Evolutionary conservation across 2,797 vertebrate species (phyloP).

Genomic region (Rhinatrema bivittatum): DNA sequence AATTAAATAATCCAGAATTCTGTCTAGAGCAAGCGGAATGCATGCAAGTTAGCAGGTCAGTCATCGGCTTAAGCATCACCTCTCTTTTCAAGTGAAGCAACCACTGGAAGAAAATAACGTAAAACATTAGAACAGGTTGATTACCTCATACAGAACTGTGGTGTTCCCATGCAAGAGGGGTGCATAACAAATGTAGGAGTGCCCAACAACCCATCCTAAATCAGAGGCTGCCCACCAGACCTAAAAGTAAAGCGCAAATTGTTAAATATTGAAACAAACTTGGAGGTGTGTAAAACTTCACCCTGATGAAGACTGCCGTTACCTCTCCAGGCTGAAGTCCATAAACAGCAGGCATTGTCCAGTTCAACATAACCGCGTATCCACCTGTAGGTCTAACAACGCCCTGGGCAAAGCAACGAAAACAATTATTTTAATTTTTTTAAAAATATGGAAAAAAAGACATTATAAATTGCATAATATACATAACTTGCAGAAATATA

Average conservation of each 20-base stretch:
- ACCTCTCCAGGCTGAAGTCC: slow-evolving; percentile 87
- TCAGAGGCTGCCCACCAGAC: slow-evolving; percentile 98
- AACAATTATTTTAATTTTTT: too few species aligned
- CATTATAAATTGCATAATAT: too few species aligned
- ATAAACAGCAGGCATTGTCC: slow-evolving; percentile 94
- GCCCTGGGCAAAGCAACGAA: slow-evolving; percentile 66
- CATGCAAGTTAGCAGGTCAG: too few species aligned
- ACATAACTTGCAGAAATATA: too few species aligned
- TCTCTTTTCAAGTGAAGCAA: too few species aligned
- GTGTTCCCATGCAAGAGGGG: slow-evolving; percentile 90
- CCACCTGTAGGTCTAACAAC: slow-evolving; percentile 85
- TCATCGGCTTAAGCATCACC: too few species aligned
- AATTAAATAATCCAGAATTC: too few species aligned
- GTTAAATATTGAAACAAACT: not conserved
- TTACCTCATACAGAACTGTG: slow-evolving; percentile 89
- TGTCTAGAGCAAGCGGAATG: too few species aligned
- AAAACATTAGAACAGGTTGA: too few species aligned
- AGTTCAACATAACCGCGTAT: slow-evolving; percentile 90
- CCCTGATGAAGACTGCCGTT: slow-evolving; percentile 34
- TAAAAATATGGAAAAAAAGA: not conserved
- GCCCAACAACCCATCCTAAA: slow-evolving; percentile 95
- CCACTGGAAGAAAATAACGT: too few species aligned
- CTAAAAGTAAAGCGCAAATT: slow-evolving; percentile 49
- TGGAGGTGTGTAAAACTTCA: not conserved
- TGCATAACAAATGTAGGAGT: slow-evolving; percentile 94